Evolutionary conservation across 2,888 invertebrate species (phyloP), one percentile per base, ranked within the genome.

Genomic region (Diarsia dahlii): DNA sequence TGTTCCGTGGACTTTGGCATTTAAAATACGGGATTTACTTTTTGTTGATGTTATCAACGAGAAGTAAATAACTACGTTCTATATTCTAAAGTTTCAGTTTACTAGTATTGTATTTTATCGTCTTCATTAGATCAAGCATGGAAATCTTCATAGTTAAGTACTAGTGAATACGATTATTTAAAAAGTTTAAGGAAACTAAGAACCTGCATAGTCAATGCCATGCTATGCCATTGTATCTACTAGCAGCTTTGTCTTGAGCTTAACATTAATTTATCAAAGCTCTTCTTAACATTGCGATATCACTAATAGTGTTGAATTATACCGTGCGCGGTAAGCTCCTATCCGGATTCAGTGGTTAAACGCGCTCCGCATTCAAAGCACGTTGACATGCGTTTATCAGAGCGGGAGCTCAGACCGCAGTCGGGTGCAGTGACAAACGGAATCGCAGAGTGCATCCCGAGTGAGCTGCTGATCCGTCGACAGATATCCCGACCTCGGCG

Each of bases 401-500:
- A 94, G 95, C 93, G 93, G 92, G 93, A 93, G 94, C 93, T 92
- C 91, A 93, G 91, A 92, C 94, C 94, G 92, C 95, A 95, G 91
- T 91, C 92, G 93, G 92, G 92, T 90, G 93, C 93, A 92, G 93
- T 93, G 95, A 95, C 96, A 96, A 96, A 96, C 96, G 94, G 96
- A 96, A 96, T 96, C 93, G 93, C 93, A 94, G 94, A 96, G 96
- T 95, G 94, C 95, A 94, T 92, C 95, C 95, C 94, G 94, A 95
- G 95, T 94, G 95, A 94, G 94, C 93, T 91, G 95, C 95, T 95
- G 96, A 96, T 96, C 96, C 94, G 95, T 90, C 92, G 92, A 93
- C 94, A 95, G 96, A 96, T 96, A 96, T 93, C 95, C 94, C 95
- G 94, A 94, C 94, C 95, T 93, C 94, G 89, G 91, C 93, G 94